These are phyloP conservation scores for Heterodera filipjevi DNA, from an alignment of 2,888 invertebrate species.

Conservation along the genomic window DNA sequence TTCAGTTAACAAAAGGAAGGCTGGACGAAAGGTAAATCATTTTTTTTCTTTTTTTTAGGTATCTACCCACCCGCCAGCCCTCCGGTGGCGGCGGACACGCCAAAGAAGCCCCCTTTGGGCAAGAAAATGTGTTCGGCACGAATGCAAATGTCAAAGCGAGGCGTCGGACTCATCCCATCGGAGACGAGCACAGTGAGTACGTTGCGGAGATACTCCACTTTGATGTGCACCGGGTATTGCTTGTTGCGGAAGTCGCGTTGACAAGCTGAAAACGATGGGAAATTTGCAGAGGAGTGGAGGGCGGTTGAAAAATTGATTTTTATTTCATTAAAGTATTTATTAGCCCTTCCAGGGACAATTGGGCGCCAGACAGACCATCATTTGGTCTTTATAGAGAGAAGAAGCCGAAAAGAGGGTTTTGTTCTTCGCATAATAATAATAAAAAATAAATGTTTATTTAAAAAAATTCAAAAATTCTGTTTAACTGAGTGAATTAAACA, in stretches of 20 bases:
- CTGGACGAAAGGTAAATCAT: conserved; percentile 25
- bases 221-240: conserved; percentile 82
- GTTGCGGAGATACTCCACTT: conserved; percentile 90
- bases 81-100: conserved; percentile 90
- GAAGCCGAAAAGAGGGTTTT: conserved; percentile 73
- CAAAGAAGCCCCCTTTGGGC: conserved; percentile 85
- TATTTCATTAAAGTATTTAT: conserved; percentile 7
- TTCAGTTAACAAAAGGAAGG: no score
- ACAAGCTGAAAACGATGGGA: conserved; percentile 73
- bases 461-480: no score
- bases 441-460: no score
- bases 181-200: conserved; percentile 85
- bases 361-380: conserved; percentile 95
- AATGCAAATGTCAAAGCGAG: conserved; percentile 90
- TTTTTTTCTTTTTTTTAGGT: conserved; percentile 13
- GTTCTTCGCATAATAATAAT: no score
- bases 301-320: conserved; percentile 12
- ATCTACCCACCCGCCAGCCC: conserved; percentile 73
- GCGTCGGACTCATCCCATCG: conserved; percentile 90
- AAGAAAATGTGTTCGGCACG: conserved; percentile 85
- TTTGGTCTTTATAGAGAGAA: no score
- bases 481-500: no score
- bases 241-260: conserved; percentile 95
- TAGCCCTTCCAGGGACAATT: conserved; percentile 76
- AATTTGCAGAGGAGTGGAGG: not conserved